Conservation (phyloP, 2,888 invertebrate species). For the Hemistola chrysoprasaria region DNA sequence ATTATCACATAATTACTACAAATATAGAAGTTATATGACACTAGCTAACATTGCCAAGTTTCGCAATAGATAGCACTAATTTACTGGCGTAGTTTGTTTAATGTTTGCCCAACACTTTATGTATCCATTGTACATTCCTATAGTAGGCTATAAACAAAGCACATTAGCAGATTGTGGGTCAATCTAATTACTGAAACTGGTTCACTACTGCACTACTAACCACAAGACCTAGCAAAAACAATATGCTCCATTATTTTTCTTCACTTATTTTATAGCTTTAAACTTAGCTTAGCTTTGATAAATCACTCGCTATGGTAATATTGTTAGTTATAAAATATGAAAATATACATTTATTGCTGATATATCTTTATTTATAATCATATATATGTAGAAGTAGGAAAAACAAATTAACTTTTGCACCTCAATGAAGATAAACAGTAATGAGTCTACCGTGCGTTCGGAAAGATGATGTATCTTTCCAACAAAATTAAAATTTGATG, state of each 20-base stretch:
- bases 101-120: neutral
- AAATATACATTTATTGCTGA: too few relatives aligned
- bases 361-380: too few relatives aligned
- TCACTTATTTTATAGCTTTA: neutral
- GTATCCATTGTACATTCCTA: neutral
- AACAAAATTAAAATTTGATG: too few relatives aligned
- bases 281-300: neutral
- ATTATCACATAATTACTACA: too few relatives aligned
- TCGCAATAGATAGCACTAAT: neutral
- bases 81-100: neutral
- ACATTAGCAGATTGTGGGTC: conserved; percentile 23
- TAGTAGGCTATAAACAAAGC: conserved; percentile 7
- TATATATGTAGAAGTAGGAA: too few relatives aligned
- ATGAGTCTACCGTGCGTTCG: too few relatives aligned
- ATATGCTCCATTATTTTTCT: neutral
- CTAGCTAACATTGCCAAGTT: neutral
- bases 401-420: too few relatives aligned
- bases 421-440: too few relatives aligned
- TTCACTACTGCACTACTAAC: conserved; percentile 18
- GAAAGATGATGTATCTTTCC: too few relatives aligned
- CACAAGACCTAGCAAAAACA: conserved; percentile 9
- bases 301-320: neutral
- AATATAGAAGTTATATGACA: too few relatives aligned
- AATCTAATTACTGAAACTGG: conserved; percentile 35
- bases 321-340: too few relatives aligned